Base-by-base conservation (phyloP, 2,797 vertebrate genomes). In the Crax fasciolata region DNA sequence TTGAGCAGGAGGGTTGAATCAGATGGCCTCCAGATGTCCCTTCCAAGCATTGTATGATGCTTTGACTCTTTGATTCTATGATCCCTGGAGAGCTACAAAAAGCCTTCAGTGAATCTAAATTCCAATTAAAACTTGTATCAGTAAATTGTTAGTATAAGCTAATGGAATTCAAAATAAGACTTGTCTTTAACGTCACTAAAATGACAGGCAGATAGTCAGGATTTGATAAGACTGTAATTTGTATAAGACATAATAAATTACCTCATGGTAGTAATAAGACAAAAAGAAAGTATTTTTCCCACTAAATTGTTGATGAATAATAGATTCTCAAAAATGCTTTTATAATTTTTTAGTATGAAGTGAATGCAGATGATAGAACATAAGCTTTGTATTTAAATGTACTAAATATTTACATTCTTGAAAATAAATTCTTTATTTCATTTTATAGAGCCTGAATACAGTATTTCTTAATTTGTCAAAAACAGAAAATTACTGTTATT, bases 381-480 rank as follows among this genome's bases (percentile, higher is more conserved):
- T 30, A 67, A 77, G 48, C 10, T 68, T 88, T 51, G 2, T 4
- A 74, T 51, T 78, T 78, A 75, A 54, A 75, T 2, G 1, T 41
- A n/a, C 2, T 41, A 4, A 68, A 63, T 17, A 2, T 10, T 41
- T 65, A 41, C 79, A 61, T 41, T 67, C n/a, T 23, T 75, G 11
- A 43, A 66, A 79, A 32, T 9, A 54, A 35, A 35, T 35, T 35
- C 35, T 12, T 6, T 14, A 0, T 25, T 70, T 49, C 72, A 11
- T 58, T 73, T 38, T 73, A 16, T 43, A 48, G 16, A 0, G 21
- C 6, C 54, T 5, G 0, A 54, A 39, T 62, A 4, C 1, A 66
- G 6, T 51, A 17, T 61, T 83, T 71, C 28, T 84, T 58, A 6
- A 51, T 70, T 86, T 72, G 4, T 38, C 10, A 52, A 27, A 48